These are phyloP conservation scores for Agonopterix arenella DNA, from an alignment of 2,888 invertebrate species.

Conservation along the genomic window DNA sequence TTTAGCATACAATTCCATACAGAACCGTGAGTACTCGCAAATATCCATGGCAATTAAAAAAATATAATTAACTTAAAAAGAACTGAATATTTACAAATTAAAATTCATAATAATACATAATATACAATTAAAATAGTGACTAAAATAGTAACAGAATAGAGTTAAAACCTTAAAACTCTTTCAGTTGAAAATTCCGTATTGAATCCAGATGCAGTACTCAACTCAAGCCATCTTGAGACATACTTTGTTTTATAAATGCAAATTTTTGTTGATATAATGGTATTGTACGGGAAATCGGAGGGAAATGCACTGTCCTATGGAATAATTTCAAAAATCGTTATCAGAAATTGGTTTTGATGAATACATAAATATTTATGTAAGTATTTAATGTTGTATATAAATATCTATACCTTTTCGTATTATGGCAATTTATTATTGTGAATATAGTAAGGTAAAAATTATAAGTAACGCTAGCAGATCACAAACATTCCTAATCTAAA, in stretches of 20 bases:
- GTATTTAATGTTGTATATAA: constrained; percentile 10
- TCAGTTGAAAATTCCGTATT: constrained; percentile 42
- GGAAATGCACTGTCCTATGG: constrained; percentile 32
- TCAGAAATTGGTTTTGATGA: constrained; percentile 17
- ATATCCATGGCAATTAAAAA: constrained; percentile 70
- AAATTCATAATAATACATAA: constrained; percentile 58
- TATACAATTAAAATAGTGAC: constrained; percentile 75
- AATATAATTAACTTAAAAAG: constrained; percentile 60
- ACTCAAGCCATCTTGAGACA: constrained; percentile 35
- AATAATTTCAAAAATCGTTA: constrained; percentile 37
- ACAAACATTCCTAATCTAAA: constrained; percentile 68
- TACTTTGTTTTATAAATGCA: constrained; percentile 41
- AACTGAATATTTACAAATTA: constrained; percentile 73
- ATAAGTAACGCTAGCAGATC: constrained; percentile 71
- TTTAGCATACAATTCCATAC: constrained; percentile 59
- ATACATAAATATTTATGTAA: constrained; percentile 13
- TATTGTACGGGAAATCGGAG: constrained; percentile 41
- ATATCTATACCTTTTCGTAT: constrained; percentile 5
- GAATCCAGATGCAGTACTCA: constrained; percentile 39
- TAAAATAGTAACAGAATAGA: constrained; percentile 54
- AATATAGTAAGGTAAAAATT: constrained; percentile 52
- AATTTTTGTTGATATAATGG: constrained; percentile 21
- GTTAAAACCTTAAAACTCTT: constrained; percentile 48
- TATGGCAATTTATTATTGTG: constrained; percentile 69
- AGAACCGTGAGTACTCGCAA: constrained; percentile 54